Evolutionary conservation across 2,113 vertebrate species (phyloP).

Genomic region (Notiomystis cincta): DNA sequence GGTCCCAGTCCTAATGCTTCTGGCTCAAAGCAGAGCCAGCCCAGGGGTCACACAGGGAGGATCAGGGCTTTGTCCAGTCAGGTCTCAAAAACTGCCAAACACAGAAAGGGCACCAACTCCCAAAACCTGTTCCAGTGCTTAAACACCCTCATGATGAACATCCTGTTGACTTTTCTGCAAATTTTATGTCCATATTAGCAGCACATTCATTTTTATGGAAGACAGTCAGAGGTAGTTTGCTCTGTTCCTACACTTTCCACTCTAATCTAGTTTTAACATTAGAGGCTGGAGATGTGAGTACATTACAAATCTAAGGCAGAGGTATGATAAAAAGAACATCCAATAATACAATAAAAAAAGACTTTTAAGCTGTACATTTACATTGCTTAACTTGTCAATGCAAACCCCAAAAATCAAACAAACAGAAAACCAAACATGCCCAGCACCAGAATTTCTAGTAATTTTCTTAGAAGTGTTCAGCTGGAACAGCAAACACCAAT

Average conservation of each 20-base stretch:
- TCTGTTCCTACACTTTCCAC: background rate
- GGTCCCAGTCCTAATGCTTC: background rate
- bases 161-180: background rate
- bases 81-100: background rate
- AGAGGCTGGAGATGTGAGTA: background rate
- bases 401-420: background rate
- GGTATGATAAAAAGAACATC: background rate
- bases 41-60: background rate
- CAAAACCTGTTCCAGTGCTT: background rate
- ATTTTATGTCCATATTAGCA: background rate
- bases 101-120: background rate
- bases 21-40: background rate
- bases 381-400: background rate
- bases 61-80: background rate
- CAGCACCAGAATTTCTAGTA: background rate
- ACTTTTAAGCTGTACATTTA: background rate
- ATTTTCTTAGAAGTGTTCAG: background rate
- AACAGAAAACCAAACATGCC: background rate
- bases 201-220: background rate
- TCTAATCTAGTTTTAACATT: background rate
- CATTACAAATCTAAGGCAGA: background rate
- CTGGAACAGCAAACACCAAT: background rate
- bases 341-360: rapidly evolving
- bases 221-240: background rate
- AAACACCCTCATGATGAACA: background rate